phyloP scores from a whole-genome alignment of 1,140 invertebrate genomes.

The Leptestheria dahalacensis region DNA sequence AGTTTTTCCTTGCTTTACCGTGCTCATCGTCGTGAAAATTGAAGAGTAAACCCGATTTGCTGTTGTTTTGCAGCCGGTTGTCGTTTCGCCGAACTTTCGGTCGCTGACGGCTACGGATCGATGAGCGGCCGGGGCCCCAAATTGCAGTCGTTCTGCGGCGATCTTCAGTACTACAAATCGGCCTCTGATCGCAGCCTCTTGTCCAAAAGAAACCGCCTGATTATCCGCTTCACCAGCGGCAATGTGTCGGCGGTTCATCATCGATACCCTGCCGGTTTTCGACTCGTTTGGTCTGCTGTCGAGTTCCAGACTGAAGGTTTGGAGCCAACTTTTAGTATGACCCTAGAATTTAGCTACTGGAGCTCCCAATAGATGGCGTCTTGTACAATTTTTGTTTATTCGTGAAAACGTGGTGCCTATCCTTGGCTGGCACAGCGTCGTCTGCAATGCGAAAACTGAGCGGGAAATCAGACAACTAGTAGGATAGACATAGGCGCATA shows the following conservation, averaged over 20 bases:
- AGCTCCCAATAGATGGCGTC: too few relatives aligned
- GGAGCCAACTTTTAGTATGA: too few relatives aligned
- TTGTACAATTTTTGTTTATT: too few relatives aligned
- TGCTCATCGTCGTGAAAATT: not conserved
- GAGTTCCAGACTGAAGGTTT: constrained; percentile 13
- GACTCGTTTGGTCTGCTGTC: constrained; percentile 11
- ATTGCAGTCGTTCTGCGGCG: constrained; percentile 18
- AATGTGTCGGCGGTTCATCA: not conserved
- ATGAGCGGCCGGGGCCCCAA: constrained; percentile 17
- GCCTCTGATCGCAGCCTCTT: constrained; percentile 24
- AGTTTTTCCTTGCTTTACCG: not conserved
- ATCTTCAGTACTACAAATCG: constrained; percentile 27
- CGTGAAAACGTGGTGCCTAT: too few relatives aligned
- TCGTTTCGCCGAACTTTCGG: constrained; percentile 22
- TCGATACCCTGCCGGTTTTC: constrained; percentile 5
- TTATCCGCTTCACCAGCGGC: constrained; percentile 22
- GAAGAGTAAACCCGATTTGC: too few relatives aligned
- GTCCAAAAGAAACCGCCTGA: constrained; percentile 25
- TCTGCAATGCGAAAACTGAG: too few relatives aligned
- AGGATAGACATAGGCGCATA: too few relatives aligned
- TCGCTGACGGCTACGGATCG: constrained; percentile 26
- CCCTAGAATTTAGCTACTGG: too few relatives aligned
- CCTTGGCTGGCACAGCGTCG: too few relatives aligned
- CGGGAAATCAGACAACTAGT: too few relatives aligned
- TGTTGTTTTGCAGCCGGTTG: constrained; percentile 22